Base-by-base conservation (phyloP, 1,140 invertebrate genomes). In the Drosophila nebulosa region DNA sequence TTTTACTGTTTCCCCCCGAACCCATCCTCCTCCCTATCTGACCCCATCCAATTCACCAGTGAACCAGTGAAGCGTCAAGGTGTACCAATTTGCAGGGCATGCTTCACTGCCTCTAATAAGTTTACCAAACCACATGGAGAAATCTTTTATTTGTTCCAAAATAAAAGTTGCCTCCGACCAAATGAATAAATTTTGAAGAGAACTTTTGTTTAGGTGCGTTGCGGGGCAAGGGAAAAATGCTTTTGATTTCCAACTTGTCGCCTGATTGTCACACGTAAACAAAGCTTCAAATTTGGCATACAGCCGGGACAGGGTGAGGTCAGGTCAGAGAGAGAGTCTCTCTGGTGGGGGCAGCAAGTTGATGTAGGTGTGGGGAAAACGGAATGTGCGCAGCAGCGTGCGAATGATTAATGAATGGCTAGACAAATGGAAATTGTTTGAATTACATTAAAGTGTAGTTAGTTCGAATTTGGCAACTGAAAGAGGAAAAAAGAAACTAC, bases 371-470 rank as follows among this genome's bases (percentile, higher is more conserved):
- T 5, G 27, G 14, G 24, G 32, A 46, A 12, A 4, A 10, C 27
- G 24, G 70, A 26, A 55, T 65, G 74, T 86, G 81, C 52, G 79
- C 83, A 81, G 70, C 81, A 78, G 81, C 83, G 83, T 86, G 81
- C 78, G 64, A 86, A 86, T 86, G 81, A 86, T 86, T 86, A 86
- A 86, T 86, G 83, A 83, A 64, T 56, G 78, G 60, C 88, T 72
- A 88, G 81, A 86, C 83, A 86, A 86, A 86, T 86, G 83, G 81
- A 86, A 86, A 86, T 86, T 81, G 78, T 81, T 83, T 88, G 81
- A 88, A 86, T 86, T 88, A 81, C 81, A 86, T 86, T 88, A 88
- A 88, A 86, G 78, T 81, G 83, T 88, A 86, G 81, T 88, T 86
- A 81, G 83, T 88, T 81, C 62, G 70, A 62, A 74, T 68, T 74